A percentile compares a stretch with the other conserved stretches of the same genome.
Conservation (phyloP, 2,797 vertebrate genomes). For the Rhincodon typus region DNA sequence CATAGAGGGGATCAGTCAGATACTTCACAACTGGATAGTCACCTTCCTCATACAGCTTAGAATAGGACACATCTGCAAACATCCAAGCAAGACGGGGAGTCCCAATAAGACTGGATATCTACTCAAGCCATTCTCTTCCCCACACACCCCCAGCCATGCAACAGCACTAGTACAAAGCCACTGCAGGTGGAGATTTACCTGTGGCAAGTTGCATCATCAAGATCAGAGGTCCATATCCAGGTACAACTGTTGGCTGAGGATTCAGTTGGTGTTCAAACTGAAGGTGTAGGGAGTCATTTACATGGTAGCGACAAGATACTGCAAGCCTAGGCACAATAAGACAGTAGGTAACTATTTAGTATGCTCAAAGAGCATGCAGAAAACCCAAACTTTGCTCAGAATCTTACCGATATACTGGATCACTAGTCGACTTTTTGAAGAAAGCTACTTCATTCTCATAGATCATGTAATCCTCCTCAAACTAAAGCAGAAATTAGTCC, state of each 20-base stretch:
- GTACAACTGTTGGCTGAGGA: conserved; percentile 39
- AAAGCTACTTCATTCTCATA: conserved; percentile 53
- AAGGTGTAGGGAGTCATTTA: conserved; percentile 42
- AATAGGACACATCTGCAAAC: conserved; percentile 48
- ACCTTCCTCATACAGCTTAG: conserved; percentile 42
- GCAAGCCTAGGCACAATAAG: conserved; percentile 43
- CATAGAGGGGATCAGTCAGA: conserved; percentile 51
- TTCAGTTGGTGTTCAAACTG: conserved; percentile 42
- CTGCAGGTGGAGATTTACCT: conserved; percentile 46
- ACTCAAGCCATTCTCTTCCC: too few relatives aligned
- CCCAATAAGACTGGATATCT: too few relatives aligned
- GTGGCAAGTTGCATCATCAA: conserved; percentile 52
- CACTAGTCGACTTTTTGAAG: conserved; percentile 40
- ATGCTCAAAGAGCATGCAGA: background rate
- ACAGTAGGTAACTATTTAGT: background rate
- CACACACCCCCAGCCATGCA: too few relatives aligned
- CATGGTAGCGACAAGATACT: conserved; percentile 45
- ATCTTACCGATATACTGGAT: conserved; percentile 49
- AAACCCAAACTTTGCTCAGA: background rate
- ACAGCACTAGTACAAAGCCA: background rate
- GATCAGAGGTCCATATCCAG: conserved; percentile 44
- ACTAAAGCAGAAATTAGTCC: conserved; percentile 39
- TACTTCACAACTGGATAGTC: conserved; percentile 55
- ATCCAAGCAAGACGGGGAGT: background rate
- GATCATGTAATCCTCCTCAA: conserved; percentile 44